Base-by-base conservation (phyloP, 2,888 invertebrate species). In the Phorcus lineatus region DNA sequence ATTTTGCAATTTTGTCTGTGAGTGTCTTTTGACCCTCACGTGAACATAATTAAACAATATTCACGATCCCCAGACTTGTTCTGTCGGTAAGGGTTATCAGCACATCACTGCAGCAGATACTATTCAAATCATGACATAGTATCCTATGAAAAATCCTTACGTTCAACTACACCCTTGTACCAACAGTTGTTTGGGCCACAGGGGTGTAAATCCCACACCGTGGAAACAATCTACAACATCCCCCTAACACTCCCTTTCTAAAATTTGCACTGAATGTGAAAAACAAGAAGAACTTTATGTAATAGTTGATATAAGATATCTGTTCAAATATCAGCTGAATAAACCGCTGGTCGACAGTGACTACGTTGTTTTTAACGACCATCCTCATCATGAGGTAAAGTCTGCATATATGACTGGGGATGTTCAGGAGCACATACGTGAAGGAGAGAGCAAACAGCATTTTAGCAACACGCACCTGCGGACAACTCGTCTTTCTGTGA, bases 281-380 rank as follows among this genome's bases (percentile, higher is more conserved):
- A 24, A 87, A 83, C n/a, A 87, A 78, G 78, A 84, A 80, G 74
- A 85, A 85, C 78, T 86, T 86, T 55, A 83, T 74, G 19, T 83
- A 81, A 70, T 80, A 83, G 74, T 86, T 84, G 2, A 70, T 28
- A 40, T 86, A 84, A n/a, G 82, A 85, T 0, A 84, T 74, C 57
- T 82, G 82, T 54, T 82, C 80, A 19, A 87, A 79, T 1, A 81
- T 53, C 62, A 83, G 77, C 53, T 83, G 82, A 17, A 84, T 77
- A 6, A 86, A 70, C 1, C 81, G 79, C 40, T 82, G 79, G 9
- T 67, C 70, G 16, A 79, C 19, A 0, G 84, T 80, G 47, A 80
- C 40, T 16, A 74, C 57, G 19, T 22, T 70, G 22, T 24, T 67
- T 52, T 11, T n/a, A 1, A 54, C 77, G 3, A 53, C 40, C 11